A percentile compares a stretch with the other conserved stretches of the same genome.
These are phyloP conservation scores for Syrphus vitripennis DNA, from an alignment of 2,888 invertebrate species.

Conservation along the genomic window DNA sequence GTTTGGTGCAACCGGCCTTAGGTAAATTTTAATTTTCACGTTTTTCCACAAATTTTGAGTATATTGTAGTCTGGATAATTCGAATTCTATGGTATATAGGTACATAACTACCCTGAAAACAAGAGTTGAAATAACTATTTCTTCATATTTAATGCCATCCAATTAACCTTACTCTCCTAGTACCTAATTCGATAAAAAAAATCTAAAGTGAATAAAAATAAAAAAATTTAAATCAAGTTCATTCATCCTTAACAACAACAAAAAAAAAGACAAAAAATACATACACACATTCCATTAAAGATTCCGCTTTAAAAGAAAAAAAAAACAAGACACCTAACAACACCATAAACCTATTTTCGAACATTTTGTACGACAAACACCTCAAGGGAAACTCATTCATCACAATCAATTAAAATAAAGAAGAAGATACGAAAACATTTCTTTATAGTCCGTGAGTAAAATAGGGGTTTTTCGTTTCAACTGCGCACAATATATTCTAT, in stretches of 20 bases:
- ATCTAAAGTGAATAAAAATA: not conserved
- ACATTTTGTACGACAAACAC: not conserved
- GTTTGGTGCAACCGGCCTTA: too few relatives aligned
- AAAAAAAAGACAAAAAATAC: not conserved
- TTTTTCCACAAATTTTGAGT: too few relatives aligned
- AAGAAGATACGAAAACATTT: not conserved
- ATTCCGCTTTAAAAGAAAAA: not conserved
- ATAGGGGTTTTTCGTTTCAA: not conserved
- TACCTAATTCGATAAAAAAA: too few relatives aligned
- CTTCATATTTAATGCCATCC: too few relatives aligned
- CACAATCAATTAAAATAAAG: slow-evolving; percentile 2
- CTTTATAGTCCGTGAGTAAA: not conserved
- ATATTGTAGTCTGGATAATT: too few relatives aligned
- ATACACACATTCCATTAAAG: not conserved
- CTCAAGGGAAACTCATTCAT: slow-evolving; percentile 31
- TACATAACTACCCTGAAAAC: too few relatives aligned
- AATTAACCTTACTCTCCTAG: too few relatives aligned
- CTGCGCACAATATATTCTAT: too few relatives aligned
- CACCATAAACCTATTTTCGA: slow-evolving; percentile 8
- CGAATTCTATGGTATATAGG: too few relatives aligned
- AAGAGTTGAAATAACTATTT: too few relatives aligned
- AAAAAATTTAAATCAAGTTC: not conserved
- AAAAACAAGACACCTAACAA: not conserved
- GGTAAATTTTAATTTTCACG: too few relatives aligned
- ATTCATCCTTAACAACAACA: not conserved